phyloP scores from a whole-genome alignment of 2,113 vertebrate species.

The Abramis brama region DNA sequence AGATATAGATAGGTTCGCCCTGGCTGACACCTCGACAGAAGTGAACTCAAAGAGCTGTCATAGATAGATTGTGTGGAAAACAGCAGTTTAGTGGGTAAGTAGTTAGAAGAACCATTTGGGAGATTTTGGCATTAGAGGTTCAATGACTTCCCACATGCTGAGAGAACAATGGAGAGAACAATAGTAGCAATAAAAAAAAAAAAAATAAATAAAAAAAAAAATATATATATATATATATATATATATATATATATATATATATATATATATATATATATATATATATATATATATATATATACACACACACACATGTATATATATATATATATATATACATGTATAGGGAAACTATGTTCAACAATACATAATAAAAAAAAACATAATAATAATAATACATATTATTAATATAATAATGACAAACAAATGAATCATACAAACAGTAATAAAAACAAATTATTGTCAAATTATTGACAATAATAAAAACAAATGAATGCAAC shows the following conservation, averaged over 20 bases:
- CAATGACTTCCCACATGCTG: background rate
- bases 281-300: no score
- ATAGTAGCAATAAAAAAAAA: background rate
- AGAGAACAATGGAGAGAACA: background rate
- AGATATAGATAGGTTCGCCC: conserved; percentile 15
- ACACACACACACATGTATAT: no score
- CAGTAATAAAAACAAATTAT: background rate
- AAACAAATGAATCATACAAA: background rate
- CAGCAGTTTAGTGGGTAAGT: conserved; percentile 13
- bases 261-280: no score
- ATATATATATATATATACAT: no score
- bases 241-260: no score
- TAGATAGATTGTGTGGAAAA: background rate
- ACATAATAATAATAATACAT: background rate
- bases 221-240: no score
- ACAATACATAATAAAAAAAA: background rate
- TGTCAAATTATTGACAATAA: background rate
- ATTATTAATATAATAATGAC: background rate
- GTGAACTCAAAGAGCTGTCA: conserved; percentile 13
- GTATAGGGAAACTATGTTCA: background rate
- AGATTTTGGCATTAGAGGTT: background rate
- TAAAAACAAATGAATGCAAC: background rate
- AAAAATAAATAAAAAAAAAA: no score
- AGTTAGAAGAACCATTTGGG: background rate
- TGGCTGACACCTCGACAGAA: conserved; percentile 20